Evolutionary conservation across 23 tunicate genomes (phyloP).

Genomic region (Styela clava): DNA sequence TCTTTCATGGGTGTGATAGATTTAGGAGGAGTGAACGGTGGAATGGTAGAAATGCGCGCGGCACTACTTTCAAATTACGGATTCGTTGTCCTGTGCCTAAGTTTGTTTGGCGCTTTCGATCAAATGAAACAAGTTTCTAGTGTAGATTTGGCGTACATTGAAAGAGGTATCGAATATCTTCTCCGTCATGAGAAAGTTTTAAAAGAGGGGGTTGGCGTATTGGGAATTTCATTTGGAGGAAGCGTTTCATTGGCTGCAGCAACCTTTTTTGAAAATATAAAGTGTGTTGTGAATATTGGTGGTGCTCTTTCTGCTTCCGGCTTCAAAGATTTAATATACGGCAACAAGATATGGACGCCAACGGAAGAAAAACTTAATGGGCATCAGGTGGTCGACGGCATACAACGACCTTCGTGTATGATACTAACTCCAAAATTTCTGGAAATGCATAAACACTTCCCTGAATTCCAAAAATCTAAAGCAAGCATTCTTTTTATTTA

Average conservation of each 20-base stretch:
- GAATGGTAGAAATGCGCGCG: neutral
- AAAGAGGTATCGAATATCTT: constrained; percentile 11
- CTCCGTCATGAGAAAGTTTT: neutral
- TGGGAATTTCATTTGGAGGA: constrained; percentile 8
- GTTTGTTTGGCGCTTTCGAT: neutral
- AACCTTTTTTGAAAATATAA: neutral
- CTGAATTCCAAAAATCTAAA: neutral
- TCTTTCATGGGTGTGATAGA: neutral
- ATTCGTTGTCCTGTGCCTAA: neutral
- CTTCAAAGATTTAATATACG: neutral
- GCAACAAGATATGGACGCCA: neutral
- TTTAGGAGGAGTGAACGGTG: neutral
- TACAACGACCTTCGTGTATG: neutral
- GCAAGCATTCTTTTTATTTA: neutral
- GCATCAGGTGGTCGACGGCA: neutral
- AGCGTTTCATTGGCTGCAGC: neutral
- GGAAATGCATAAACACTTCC: neutral
- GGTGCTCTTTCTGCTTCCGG: neutral
- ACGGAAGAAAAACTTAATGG: neutral
- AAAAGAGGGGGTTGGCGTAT: neutral
- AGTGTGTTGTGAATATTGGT: neutral
- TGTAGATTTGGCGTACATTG: constrained; percentile 21
- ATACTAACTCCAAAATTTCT: neutral
- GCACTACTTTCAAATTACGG: constrained; percentile 2
- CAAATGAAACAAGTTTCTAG: neutral